Conservation (phyloP, 2,797 vertebrate species). For the Chloroceryle inda region DNA sequence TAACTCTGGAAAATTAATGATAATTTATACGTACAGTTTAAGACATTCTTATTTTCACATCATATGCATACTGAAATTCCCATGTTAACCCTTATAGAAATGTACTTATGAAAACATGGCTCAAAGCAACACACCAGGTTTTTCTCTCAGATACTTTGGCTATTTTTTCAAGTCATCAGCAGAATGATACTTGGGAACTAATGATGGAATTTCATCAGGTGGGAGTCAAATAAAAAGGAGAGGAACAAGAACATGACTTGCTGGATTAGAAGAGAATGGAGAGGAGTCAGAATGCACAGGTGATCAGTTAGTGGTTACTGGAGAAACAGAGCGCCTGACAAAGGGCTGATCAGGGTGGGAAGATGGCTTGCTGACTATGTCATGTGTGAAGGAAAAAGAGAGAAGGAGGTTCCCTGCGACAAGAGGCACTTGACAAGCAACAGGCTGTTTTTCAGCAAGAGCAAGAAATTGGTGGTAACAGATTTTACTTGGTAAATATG, state of each 20-base stretch:
- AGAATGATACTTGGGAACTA: background rate
- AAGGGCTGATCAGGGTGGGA: background rate
- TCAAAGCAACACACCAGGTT: background rate
- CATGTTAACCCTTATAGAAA: background rate
- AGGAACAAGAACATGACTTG: background rate
- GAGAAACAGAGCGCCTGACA: background rate
- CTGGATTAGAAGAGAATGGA: background rate
- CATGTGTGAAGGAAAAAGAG: background rate
- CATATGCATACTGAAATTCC: background rate
- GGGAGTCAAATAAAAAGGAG: background rate
- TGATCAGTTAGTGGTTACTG: background rate
- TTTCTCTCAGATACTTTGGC: background rate
- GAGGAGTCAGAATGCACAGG: background rate
- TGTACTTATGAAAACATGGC: background rate
- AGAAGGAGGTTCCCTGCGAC: background rate
- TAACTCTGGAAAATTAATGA: constrained; percentile 9
- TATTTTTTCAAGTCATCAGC: background rate
- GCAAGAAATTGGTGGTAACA: constrained; percentile 20
- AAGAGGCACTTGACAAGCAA: constrained; percentile 12
- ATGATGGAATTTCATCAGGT: background rate
- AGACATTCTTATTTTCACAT: background rate
- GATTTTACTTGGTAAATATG: constrained; percentile 68
- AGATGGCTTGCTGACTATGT: background rate
- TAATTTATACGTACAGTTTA: background rate
- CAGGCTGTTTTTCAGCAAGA: constrained; percentile 22